A percentile compares a stretch with the other conserved stretches of the same genome.
Evolutionary conservation across 2,113 vertebrate genomes (phyloP).

Genomic region (Arizona elegans): DNA sequence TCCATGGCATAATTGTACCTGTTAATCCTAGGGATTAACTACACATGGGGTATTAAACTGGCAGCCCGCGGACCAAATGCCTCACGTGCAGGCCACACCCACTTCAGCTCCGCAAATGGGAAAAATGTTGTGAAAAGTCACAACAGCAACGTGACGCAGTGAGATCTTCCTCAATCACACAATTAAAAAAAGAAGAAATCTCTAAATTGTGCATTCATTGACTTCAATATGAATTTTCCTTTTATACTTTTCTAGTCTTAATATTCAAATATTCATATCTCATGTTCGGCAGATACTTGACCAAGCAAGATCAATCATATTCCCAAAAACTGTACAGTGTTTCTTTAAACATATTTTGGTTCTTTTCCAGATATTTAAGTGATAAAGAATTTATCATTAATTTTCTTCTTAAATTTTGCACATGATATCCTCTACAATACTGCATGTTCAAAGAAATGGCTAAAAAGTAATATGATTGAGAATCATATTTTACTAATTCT

Average conservation of each 20-base stretch:
- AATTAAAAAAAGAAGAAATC: no score
- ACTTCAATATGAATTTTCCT: neutral
- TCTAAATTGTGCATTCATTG: neutral
- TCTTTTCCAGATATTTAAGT: neutral
- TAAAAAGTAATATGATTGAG: neutral
- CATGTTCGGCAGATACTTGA: neutral
- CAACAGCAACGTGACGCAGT: no score
- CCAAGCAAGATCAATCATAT: neutral
- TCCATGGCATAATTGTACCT: neutral
- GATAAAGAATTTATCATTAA: neutral
- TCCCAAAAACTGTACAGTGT: neutral
- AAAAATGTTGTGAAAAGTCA: no score
- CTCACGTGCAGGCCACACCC: no score
- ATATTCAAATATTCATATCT: neutral
- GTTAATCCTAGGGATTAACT: neutral
- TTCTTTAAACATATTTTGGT: neutral
- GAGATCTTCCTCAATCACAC: no score
- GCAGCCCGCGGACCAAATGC: no score
- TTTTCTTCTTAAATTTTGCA: neutral
- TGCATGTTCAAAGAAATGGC: neutral
- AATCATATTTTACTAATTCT: neutral
- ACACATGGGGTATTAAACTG: no score
- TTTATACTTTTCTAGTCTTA: neutral
- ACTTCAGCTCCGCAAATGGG: no score
- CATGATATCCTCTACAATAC: neutral